Percentiles rank a stretch among this genome's conserved stretches.
phyloP scores from a whole-genome alignment of 2,113 vertebrate species.

The Taurulus bubalis region DNA sequence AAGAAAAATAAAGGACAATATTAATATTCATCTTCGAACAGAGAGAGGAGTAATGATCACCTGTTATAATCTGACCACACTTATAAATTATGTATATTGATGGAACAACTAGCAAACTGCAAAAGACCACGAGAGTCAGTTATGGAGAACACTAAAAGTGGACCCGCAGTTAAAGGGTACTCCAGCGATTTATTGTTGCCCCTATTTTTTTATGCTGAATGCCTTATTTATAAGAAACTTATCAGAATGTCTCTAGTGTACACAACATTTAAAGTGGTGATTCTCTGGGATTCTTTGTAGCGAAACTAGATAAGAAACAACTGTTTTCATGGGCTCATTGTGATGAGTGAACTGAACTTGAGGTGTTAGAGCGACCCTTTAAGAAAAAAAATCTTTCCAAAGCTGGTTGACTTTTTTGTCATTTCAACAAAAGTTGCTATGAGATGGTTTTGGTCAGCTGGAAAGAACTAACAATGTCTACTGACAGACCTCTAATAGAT shows the following conservation, averaged over 20 bases:
- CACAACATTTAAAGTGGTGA: not conserved
- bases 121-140: not conserved
- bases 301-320: too few relatives aligned
- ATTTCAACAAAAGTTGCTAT: not conserved
- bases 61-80: not conserved
- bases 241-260: not conserved
- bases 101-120: not conserved
- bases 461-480: not conserved
- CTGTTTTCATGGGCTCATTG: not conserved
- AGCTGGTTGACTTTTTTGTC: not conserved
- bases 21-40: not conserved
- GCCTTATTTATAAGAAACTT: not conserved
- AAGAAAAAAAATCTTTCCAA: not conserved
- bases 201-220: not conserved
- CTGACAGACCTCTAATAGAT: not conserved
- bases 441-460: not conserved
- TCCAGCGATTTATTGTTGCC: not conserved
- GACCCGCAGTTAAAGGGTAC: not conserved
- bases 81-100: not conserved
- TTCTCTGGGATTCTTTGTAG: not conserved
- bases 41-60: not conserved
- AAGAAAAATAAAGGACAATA: not conserved
- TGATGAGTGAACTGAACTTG: not conserved
- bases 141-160: not conserved
- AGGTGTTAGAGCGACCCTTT: not conserved